Percentiles rank a stretch among this genome's conserved stretches.
These are phyloP conservation scores for Ophioninae sp. DNA, from an alignment of 2,888 invertebrate species.

Conservation along the genomic window DNA sequence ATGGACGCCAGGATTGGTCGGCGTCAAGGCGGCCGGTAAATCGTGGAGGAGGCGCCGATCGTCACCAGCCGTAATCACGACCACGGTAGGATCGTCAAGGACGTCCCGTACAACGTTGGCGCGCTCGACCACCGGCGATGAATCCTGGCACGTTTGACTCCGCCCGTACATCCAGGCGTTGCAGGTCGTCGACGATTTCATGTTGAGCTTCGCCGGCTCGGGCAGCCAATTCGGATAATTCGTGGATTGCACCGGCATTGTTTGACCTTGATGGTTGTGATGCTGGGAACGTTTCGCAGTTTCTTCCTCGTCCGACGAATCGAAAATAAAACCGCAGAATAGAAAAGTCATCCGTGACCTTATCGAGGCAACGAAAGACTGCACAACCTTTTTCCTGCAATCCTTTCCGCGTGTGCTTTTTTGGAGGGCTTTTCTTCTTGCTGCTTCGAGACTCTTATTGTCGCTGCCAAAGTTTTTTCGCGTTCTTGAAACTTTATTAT, in stretches of 20 bases:
- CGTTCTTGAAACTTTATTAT: no score
- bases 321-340: conserved; percentile 77
- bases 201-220: conserved; percentile 74
- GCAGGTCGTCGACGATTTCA: conserved; percentile 74
- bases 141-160: conserved; percentile 55
- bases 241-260: conserved; percentile 54
- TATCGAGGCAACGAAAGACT: not conserved
- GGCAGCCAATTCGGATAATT: conserved; percentile 71
- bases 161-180: conserved; percentile 77
- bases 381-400: not conserved
- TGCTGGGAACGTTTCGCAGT: conserved; percentile 31
- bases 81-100: conserved; percentile 43
- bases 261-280: conserved; percentile 26
- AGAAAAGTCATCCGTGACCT: conserved; percentile 75
- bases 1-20: conserved; percentile 52
- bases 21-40: conserved; percentile 39
- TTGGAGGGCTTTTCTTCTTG: not conserved
- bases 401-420: not conserved
- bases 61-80: conserved; percentile 43
- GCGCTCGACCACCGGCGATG: conserved; percentile 52
- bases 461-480: no score
- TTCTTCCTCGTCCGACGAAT: conserved; percentile 76
- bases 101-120: conserved; percentile 64
- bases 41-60: conserved; percentile 40
- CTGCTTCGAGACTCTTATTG: no score